Base-by-base conservation (phyloP, 1,140 invertebrate species). In the Leptinotarsa texana region DNA sequence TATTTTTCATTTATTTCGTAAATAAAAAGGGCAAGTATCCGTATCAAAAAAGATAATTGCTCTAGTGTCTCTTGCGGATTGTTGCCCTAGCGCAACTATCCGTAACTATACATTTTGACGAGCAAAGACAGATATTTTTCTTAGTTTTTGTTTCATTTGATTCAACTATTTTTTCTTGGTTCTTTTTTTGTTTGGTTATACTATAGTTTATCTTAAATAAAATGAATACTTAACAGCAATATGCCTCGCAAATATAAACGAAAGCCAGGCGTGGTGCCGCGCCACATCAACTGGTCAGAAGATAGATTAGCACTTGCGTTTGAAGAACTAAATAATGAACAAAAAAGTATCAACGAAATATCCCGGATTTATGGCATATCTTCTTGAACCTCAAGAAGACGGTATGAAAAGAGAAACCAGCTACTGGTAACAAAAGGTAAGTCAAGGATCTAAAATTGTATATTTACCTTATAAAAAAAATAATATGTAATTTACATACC, bases 241-340 rank as follows among this genome's bases (percentile, higher is more conserved):
- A 92, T 84, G 90, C 91, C 48, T 78, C 77, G 78, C 90, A 92
- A 88, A 89, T 91, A 85, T 82, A 81, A 78, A 24, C 77, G 78
- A 75, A 80, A 81, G 74, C 68, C 71, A 75, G 78, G 75, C 70
- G 77, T 70, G 74, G 51, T 72, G 48, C 77, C 82, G 61, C 76
- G 77, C 74, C 42, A 69, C 27, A 69, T 69, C 27, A 69, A 33
- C 27, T 69, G 67, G 67, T 48, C 67, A 48, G 67, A 69, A 48
- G 33, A 69, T 47, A 69, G 67, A 18, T 69, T 42, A 49, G 21
- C 27, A 49, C 27, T 33, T 33, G 67, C 67, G n/a, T 69, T 69
- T 1, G 15, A 69, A 69, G 33, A 69, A 48, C n/a, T 69, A 13
- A 49, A 47, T 57, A 1, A 57, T 0, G 1, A 57, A 57, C 49